Percentiles rank a stretch among this genome's conserved stretches.
Conservation (phyloP, 2,113 vertebrate species). For the Probosciger aterrimus region DNA sequence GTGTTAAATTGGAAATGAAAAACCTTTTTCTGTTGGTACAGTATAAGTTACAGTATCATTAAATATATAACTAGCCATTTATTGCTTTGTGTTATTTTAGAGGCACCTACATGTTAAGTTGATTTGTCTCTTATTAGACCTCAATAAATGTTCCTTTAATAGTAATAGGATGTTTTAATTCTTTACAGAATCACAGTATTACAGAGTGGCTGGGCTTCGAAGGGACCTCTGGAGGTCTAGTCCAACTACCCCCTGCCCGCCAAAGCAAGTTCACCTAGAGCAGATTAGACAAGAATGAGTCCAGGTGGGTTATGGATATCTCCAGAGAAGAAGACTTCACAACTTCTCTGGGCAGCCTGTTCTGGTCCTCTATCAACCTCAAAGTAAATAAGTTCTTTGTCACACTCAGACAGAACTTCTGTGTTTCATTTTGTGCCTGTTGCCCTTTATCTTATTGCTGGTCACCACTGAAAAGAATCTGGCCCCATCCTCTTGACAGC, state of each 20-base stretch:
- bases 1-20: constrained; percentile 14
- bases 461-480: not conserved
- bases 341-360: not conserved
- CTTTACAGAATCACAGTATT: constrained; percentile 13
- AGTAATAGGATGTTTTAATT: constrained; percentile 54
- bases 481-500: not conserved
- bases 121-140: constrained; percentile 62
- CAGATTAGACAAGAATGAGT: not conserved
- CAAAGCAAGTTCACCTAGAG: not conserved
- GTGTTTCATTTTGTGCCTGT: not conserved
- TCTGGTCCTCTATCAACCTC: not conserved
- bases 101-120: constrained; percentile 49
- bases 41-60: constrained; percentile 38
- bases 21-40: not conserved
- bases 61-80: constrained; percentile 44
- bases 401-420: not conserved
- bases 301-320: not conserved
- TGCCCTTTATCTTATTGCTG: not conserved
- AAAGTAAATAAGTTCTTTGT: not conserved
- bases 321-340: not conserved
- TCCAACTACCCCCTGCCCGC: not conserved
- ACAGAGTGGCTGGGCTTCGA: not conserved
- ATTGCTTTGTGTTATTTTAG: constrained; percentile 48
- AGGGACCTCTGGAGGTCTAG: not conserved
- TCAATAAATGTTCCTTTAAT: constrained; percentile 56